Evolutionary conservation across 2,797 vertebrate species (phyloP).

Genomic region (Xyrichtys novacula): DNA sequence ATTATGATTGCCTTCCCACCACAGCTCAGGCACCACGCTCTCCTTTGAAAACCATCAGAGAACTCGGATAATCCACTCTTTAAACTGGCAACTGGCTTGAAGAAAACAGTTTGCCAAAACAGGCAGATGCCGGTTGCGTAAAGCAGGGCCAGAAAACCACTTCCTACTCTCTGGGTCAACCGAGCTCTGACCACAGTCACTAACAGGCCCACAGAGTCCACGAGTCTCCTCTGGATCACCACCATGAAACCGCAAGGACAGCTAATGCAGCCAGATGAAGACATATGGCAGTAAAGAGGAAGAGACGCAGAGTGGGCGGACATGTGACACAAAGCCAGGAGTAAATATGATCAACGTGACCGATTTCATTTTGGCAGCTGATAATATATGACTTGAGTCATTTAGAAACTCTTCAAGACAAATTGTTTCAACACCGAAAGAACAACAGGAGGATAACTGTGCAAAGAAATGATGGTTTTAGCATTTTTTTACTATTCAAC

Average conservation of each 20-base stretch:
- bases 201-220: not conserved
- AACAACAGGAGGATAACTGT: not conserved
- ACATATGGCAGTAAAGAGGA: conserved; percentile 43
- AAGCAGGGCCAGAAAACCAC: conserved; percentile 4
- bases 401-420: conserved; percentile 6
- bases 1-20: conserved; percentile 30
- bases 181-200: not conserved
- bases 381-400: conserved; percentile 23
- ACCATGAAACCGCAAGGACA: conserved; percentile 27
- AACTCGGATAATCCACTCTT: conserved; percentile 13
- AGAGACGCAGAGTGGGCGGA: conserved; percentile 34
- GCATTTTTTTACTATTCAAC: too few relatives aligned
- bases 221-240: conserved; percentile 26
- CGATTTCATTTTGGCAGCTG: conserved; percentile 18
- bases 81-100: not conserved
- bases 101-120: conserved; percentile 15
- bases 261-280: conserved; percentile 15
- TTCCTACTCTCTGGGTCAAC: conserved; percentile 20
- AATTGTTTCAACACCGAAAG: not conserved
- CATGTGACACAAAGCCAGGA: conserved; percentile 54
- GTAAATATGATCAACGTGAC: conserved; percentile 37
- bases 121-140: conserved; percentile 29
- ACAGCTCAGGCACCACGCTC: conserved; percentile 3
- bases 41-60: conserved; percentile 22
- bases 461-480: not conserved